Evolutionary conservation across 2,113 vertebrate genomes (phyloP), one percentile per base, ranked within the genome.

Genomic region (Eptesicus fuscus): DNA sequence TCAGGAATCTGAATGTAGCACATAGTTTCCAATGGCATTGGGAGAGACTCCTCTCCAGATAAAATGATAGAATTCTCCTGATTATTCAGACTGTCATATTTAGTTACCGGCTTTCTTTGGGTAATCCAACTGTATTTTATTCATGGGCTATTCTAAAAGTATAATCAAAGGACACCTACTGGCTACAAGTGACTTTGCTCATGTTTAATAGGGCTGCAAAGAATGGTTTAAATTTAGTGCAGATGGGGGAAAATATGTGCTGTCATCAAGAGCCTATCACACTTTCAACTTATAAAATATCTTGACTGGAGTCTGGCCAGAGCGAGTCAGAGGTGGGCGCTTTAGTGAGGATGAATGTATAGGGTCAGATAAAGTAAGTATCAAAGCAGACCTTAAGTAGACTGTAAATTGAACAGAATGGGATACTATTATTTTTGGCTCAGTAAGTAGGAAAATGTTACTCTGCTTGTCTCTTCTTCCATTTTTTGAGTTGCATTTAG

Each of bases 151-250:
- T 89, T 97, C 86, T 97, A 97, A 98, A 98, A 98, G 97, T 95
- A 98, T n/a, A 98, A 98, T 98, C 98, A 98, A 98, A 98, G 97
- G 97, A 98, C 95, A 98, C 97, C 98, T 98, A 98, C 37, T 42
- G 96, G 96, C 96, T 89, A 82, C 80, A 80, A 95, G 91, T 8
- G 94, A 88, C 92, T 96, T 96, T 94, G 88, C 96, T 97, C 96
- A 86, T 97, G 98, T 97, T 73, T 96, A 96, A 96, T 95, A 95
- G 97, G 96, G 53, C 92, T 98, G 93, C 49, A 94, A 98, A 98
- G 98, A 97, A 98, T 98, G 97, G 97, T 98, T 98, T 98, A 97
- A 98, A 98, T 98, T 98, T 98, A 98, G 95, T 96, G 93, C 98
- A 98, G 97, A 98, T 98, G 97, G 96, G 88, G 96, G 95, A 95